Evolutionary conservation across 2,888 invertebrate species (phyloP), one percentile per base, ranked within the genome.

Genomic region (Conops quadrifasciatus): DNA sequence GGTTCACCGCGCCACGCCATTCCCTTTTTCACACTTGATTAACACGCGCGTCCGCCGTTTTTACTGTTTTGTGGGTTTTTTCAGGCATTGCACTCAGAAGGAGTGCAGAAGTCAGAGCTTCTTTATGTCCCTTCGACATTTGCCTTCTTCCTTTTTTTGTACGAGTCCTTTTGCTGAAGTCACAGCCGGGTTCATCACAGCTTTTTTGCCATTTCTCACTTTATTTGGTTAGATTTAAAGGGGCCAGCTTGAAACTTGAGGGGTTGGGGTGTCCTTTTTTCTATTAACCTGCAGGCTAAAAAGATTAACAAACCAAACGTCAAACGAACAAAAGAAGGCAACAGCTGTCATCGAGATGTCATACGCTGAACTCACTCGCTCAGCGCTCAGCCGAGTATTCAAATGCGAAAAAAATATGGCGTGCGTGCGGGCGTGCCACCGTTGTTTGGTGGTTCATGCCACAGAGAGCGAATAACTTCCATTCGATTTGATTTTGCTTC

Each of bases 221-320:
- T 79, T 79, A 77, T 75, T 77, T 79, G 79, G 79, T 80, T 79
- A 36, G 36, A 9, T 36, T 36, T 36, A 13, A 24, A 24, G 49
- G 4, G 62, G 62, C 5, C 63, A 73, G 58, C 70, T 60, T 36
- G 36, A 36, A 36, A 36, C 9, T 36, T 7, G 36, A 36, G 5
- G 36, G 36, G n/a, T n/a, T n/a, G n/a, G 36, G 36, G 71, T 43
- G 67, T 51, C 66, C 67, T 62, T 68, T 28, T 68, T 30, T 24
- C 51, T 62, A 62, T 36, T 36, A 36, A 36, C 36, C 80, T 77
- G 77, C 77, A 79, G 84, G 84, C 84, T 83, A 85, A 84, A 83
- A 83, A 83, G 84, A 84, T 84, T 84, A 84, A 84, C 81, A 84
- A 84, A 83, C 81, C 81, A 82, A 83, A 83, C 82, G 82, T 83